A percentile compares a stretch with the other conserved stretches of the same genome.
Conservation (phyloP, 2,888 invertebrate genomes). For the Palloptera scutellata region DNA sequence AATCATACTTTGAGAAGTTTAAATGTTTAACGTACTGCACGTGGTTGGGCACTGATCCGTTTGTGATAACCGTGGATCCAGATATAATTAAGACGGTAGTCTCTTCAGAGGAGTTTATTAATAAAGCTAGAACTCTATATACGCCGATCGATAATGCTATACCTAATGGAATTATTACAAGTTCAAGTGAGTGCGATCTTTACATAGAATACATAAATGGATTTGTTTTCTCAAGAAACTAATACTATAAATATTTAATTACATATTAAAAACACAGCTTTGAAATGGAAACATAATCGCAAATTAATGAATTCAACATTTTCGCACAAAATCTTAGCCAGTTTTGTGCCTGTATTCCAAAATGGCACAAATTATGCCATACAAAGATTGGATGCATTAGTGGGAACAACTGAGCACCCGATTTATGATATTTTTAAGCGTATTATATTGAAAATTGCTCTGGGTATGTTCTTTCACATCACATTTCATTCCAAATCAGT, state of each 20-base stretch:
- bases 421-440: constrained; percentile 23
- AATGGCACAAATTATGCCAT: constrained; percentile 20
- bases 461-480: constrained; percentile 10
- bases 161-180: constrained; percentile 14
- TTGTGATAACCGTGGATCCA: constrained; percentile 40
- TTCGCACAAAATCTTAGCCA: constrained; percentile 41
- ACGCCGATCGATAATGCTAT: constrained; percentile 24
- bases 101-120: constrained; percentile 31
- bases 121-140: constrained; percentile 24
- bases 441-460: constrained; percentile 21
- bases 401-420: constrained; percentile 10
- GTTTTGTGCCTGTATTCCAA: constrained; percentile 46
- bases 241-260: background rate
- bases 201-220: background rate
- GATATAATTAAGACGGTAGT: constrained; percentile 38
- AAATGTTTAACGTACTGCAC: constrained; percentile 32
- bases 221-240: background rate
- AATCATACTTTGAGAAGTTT: constrained; percentile 18
- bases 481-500: background rate
- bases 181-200: background rate
- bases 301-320: constrained; percentile 45
- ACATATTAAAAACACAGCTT: background rate
- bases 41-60: constrained; percentile 37
- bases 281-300: constrained; percentile 43
- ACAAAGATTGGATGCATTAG: constrained; percentile 7